These are phyloP conservation scores for Pseudomyrmex cubaensis DNA, from an alignment of 1,140 invertebrate species.

Conservation along the genomic window DNA sequence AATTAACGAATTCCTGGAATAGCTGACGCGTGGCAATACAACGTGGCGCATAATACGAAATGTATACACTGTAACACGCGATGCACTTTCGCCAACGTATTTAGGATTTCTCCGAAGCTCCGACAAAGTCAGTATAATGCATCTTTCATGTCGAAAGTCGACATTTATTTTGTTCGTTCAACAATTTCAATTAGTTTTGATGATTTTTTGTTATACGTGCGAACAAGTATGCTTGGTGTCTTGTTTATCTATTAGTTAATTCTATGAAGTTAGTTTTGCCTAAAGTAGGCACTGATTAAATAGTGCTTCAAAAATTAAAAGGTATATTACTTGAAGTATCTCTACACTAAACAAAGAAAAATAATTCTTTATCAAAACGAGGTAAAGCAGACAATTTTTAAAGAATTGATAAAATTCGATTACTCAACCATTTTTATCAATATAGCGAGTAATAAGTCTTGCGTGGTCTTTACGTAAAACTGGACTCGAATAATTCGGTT, in stretches of 20 bases:
- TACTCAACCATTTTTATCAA: not conserved
- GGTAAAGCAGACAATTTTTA: not conserved
- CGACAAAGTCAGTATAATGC: constrained; percentile 15
- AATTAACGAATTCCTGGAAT: constrained; percentile 54
- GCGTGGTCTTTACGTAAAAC: constrained; percentile 13
- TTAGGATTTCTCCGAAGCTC: constrained; percentile 51
- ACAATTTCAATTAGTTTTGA: constrained; percentile 15
- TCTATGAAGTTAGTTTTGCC: no score
- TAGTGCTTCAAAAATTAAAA: no score
- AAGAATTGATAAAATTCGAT: no score
- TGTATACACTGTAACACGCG: constrained; percentile 35
- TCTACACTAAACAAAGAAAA: not conserved
- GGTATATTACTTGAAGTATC: no score
- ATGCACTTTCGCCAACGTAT: constrained; percentile 50
- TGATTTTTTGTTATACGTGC: not conserved
- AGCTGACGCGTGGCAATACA: constrained; percentile 48
- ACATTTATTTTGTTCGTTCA: constrained; percentile 32
- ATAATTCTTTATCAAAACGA: not conserved
- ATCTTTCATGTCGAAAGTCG: constrained; percentile 46
- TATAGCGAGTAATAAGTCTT: not conserved
- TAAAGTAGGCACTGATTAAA: no score
- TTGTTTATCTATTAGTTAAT: no score
- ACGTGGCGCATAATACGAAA: constrained; percentile 52
- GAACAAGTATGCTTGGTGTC: not conserved
- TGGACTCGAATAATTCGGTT: constrained; percentile 22